Evolutionary conservation across 2,113 vertebrate genomes (phyloP).

Genomic region (Cheilinus undulatus): DNA sequence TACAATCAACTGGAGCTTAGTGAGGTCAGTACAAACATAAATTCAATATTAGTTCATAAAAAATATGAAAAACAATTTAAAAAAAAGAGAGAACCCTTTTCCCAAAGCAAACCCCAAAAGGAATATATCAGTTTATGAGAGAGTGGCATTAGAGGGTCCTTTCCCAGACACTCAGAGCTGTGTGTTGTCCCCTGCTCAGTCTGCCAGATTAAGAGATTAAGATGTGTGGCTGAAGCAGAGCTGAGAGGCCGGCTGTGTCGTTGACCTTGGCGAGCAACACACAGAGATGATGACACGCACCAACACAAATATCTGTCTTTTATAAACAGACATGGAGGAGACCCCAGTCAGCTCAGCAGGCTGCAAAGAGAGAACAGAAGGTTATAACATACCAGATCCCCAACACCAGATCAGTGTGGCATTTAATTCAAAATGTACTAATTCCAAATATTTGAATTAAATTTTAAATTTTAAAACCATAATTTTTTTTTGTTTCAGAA

Average conservation of each 20-base stretch:
- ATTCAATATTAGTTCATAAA: conserved; percentile 6
- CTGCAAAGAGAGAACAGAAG: no score
- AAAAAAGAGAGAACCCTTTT: neutral
- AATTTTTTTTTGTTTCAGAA: no score
- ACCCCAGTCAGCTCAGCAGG: conserved; percentile 6
- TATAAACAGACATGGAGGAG: conserved; percentile 46
- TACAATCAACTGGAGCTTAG: conserved; percentile 8
- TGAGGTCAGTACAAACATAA: conserved; percentile 17
- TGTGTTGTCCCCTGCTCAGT: conserved; percentile 40
- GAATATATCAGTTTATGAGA: neutral
- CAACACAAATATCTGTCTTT: conserved; percentile 64
- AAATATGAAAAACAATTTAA: neutral
- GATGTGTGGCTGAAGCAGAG: conserved; percentile 41
- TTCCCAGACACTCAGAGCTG: conserved; percentile 26
- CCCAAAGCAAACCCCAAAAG: neutral
- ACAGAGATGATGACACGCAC: conserved; percentile 49
- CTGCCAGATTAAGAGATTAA: conserved; percentile 59
- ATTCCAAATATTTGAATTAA: no score
- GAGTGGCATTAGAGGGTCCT: conserved; percentile 6
- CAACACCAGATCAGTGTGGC: no score
- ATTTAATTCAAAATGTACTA: no score
- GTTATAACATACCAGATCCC: no score
- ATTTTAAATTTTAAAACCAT: no score
- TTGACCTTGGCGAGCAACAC: conserved; percentile 65
- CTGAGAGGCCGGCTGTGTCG: conserved; percentile 42